Conservation (phyloP, 2,888 invertebrate species). For the Aporophyla nigra region DNA sequence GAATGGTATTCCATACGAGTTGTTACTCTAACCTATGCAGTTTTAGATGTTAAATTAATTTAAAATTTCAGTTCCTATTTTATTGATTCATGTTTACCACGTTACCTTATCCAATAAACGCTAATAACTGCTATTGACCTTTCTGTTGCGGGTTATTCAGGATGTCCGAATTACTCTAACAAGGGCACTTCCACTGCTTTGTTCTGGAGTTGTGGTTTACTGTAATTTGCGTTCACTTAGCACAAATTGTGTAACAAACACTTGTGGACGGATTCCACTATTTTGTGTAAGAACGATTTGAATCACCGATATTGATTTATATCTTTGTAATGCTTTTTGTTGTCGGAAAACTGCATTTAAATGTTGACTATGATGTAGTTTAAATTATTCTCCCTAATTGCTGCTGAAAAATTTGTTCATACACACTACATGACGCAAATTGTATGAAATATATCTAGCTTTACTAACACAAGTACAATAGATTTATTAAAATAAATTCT, state of each 20-base stretch:
- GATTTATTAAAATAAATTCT: constrained; percentile 65
- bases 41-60: neutral
- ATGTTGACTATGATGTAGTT: neutral
- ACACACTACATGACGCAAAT: constrained; percentile 18
- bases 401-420: neutral
- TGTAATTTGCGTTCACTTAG: constrained; percentile 47
- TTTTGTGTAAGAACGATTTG: constrained; percentile 17
- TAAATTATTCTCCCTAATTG: neutral
- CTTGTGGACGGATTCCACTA: constrained; percentile 36
- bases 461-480: constrained; percentile 56
- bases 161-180: constrained; percentile 39
- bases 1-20: neutral
- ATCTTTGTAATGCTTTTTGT: constrained; percentile 20
- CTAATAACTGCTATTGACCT: constrained; percentile 16
- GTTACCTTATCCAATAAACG: neutral
- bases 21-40: neutral
- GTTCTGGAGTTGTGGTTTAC: constrained; percentile 40
- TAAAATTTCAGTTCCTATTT: neutral
- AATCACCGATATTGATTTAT: constrained; percentile 6
- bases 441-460: constrained; percentile 30
- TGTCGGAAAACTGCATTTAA: neutral
- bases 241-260: constrained; percentile 43
- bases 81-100: neutral
- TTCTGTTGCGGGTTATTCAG: constrained; percentile 19
- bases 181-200: constrained; percentile 43